Percentiles rank a stretch among this genome's conserved stretches.
phyloP scores from a whole-genome alignment of 1,140 invertebrate species.

The Eriocheir sinensis region DNA sequence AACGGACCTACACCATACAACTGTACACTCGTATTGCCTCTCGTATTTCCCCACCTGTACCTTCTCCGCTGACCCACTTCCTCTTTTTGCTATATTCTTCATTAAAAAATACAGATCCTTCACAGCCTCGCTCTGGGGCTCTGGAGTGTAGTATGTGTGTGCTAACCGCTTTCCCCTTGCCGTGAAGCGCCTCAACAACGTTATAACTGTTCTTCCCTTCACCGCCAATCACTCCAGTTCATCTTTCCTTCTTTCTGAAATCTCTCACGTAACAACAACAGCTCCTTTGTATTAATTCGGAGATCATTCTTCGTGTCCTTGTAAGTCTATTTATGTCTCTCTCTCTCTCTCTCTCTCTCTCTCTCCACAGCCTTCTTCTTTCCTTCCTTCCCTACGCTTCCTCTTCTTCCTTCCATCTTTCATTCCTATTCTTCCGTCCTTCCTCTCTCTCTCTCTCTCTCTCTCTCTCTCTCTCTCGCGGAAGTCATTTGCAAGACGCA shows the following conservation, averaged over 20 bases:
- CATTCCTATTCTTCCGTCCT: background rate
- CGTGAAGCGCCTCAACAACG: too few relatives aligned
- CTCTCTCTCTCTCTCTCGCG: background rate
- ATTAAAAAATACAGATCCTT: too few relatives aligned
- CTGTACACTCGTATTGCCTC: too few relatives aligned
- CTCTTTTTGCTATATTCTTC: too few relatives aligned
- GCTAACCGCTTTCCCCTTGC: too few relatives aligned
- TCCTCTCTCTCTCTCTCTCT: background rate
- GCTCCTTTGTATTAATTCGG: background rate
- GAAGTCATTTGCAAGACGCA: too few relatives aligned
- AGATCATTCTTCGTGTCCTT: background rate
- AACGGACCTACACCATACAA: too few relatives aligned
- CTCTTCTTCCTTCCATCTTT: background rate
- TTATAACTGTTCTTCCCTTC: too few relatives aligned
- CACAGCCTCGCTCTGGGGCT: too few relatives aligned
- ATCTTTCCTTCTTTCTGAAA: background rate
- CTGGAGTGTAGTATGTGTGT: too few relatives aligned
- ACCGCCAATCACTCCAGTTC: background rate
- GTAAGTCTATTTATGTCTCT: background rate
- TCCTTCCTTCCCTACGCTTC: background rate
- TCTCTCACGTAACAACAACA: background rate
- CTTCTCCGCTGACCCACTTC: too few relatives aligned
- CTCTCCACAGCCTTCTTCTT: background rate
- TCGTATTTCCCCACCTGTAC: too few relatives aligned
- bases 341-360: constrained; percentile 39